Conservation (phyloP, 1,140 invertebrate species). For the Sarcophaga peregrina region DNA sequence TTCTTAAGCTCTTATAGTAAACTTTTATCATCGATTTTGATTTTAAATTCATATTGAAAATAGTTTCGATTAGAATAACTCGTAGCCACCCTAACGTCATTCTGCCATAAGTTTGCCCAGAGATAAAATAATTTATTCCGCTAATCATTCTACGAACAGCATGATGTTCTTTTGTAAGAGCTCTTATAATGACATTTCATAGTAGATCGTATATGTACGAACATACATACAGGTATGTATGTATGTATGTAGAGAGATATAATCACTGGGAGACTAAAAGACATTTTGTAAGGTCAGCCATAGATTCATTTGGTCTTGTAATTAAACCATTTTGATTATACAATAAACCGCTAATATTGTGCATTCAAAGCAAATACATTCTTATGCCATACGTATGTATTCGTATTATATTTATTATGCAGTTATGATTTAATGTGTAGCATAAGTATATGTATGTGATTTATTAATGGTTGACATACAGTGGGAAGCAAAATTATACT, state of each 20-base stretch:
- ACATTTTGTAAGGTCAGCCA: background rate
- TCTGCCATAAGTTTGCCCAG: background rate
- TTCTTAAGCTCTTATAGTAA: background rate
- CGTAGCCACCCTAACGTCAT: no score
- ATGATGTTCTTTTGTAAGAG: background rate
- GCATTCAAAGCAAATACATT: background rate
- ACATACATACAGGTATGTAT: background rate
- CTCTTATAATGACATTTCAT: no score
- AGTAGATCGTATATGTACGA: background rate
- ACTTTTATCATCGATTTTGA: no score
- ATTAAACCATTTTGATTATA: slow-evolving; percentile 11
- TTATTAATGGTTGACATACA: background rate
- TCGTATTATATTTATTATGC: no score
- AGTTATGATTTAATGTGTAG: background rate
- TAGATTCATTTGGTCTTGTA: background rate
- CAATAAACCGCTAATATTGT: slow-evolving; percentile 9
- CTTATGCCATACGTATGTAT: no score
- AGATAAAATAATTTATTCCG: background rate
- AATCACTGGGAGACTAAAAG: background rate
- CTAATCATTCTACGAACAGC: background rate
- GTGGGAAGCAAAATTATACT: background rate
- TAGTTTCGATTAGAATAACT: background rate
- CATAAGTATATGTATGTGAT: background rate
- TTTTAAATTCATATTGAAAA: background rate
- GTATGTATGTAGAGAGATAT: background rate